Evolutionary conservation across 2,888 invertebrate genomes (phyloP).

Genomic region (Drosophila neoperkinsi): DNA sequence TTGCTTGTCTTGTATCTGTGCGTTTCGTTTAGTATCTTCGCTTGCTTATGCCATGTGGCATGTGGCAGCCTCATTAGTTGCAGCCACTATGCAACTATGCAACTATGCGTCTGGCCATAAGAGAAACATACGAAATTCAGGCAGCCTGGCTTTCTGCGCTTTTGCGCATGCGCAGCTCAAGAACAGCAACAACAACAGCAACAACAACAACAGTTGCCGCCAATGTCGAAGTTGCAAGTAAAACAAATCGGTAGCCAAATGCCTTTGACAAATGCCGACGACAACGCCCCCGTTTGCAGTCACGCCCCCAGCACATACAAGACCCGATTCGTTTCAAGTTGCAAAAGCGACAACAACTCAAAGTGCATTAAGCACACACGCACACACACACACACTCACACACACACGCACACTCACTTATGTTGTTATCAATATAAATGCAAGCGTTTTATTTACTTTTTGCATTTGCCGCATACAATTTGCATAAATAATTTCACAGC

Average conservation of each 20-base stretch:
- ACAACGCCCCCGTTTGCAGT: constrained; percentile 27
- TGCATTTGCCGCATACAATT: constrained; percentile 71
- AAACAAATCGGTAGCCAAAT: constrained; percentile 64
- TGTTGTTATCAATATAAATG: constrained; percentile 71
- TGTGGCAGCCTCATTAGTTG: constrained; percentile 60
- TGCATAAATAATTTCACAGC: constrained; percentile 71
- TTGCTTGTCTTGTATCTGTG: constrained; percentile 1
- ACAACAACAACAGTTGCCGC: constrained; percentile 47
- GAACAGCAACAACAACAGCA: constrained; percentile 36
- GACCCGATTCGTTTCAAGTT: constrained; percentile 65
- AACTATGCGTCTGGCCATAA: constrained; percentile 39
- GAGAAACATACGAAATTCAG: constrained; percentile 18
- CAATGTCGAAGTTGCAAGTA: constrained; percentile 65
- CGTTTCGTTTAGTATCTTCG: constrained; percentile 22
- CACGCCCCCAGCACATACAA: constrained; percentile 46
- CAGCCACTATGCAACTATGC: constrained; percentile 39
- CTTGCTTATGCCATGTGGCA: constrained; percentile 26
- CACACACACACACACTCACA: constrained; percentile 17
- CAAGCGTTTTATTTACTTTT: constrained; percentile 43
- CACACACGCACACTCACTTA: constrained; percentile 33
- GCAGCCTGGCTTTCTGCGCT: constrained; percentile 12
- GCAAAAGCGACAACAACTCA: constrained; percentile 50
- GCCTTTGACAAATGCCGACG: constrained; percentile 75
- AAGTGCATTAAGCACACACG: constrained; percentile 45
- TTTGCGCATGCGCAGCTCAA: constrained; percentile 68